Conservation (phyloP, 2,113 vertebrate species). For the Ahaetulla prasina region DNA sequence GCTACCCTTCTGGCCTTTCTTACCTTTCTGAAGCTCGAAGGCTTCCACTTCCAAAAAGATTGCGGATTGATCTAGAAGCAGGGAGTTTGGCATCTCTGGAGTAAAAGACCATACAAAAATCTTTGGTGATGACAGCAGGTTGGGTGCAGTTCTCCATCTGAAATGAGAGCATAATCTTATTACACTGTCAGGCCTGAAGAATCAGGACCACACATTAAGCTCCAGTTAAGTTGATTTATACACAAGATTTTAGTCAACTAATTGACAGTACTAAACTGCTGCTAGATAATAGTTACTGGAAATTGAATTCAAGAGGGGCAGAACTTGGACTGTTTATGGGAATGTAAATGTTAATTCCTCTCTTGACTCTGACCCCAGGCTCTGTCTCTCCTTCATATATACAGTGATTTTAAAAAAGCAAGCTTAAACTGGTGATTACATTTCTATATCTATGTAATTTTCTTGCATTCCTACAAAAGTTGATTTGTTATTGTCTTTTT, state of each 20-base stretch:
- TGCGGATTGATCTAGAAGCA: slow-evolving; percentile 90
- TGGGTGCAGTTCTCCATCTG: slow-evolving; percentile 97
- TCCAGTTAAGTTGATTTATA: not conserved
- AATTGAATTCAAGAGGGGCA: not conserved
- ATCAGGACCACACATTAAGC: not conserved
- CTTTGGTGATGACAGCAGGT: slow-evolving; percentile 93
- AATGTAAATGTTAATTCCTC: not conserved
- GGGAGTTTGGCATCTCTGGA: slow-evolving; percentile 92
- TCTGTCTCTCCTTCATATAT: not conserved
- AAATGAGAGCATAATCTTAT: not conserved
- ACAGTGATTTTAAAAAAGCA: not conserved
- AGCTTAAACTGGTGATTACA: not conserved
- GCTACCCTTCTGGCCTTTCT: not conserved
- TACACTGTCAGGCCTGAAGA: not conserved
- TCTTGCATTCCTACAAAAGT: not conserved
- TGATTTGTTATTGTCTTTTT: not conserved
- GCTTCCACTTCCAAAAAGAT: slow-evolving; percentile 89
- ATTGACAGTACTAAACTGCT: not conserved
- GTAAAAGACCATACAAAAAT: slow-evolving; percentile 98
- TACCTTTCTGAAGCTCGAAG: slow-evolving; percentile 89
- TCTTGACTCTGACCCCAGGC: not conserved
- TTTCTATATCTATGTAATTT: not conserved
- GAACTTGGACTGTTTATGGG: not conserved
- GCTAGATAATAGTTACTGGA: not conserved
- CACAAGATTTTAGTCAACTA: not conserved